Percentiles rank a stretch among this genome's conserved stretches.
These are phyloP conservation scores for Motacilla tschutschensis DNA, from an alignment of 2,113 vertebrate genomes.

Conservation along the genomic window DNA sequence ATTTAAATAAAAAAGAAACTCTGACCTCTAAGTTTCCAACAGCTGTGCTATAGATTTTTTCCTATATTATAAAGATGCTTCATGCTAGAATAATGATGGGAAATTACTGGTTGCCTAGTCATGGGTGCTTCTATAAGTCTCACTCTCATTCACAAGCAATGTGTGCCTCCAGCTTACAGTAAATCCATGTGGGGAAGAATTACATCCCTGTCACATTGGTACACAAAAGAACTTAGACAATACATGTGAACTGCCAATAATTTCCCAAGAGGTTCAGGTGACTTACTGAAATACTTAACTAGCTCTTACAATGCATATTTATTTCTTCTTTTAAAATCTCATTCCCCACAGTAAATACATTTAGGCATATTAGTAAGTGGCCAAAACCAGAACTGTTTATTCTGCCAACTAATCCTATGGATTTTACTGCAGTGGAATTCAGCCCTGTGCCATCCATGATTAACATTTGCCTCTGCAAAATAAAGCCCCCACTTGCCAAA, in stretches of 20 bases:
- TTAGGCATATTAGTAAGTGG: conserved; percentile 18
- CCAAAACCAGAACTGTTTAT: conserved; percentile 7
- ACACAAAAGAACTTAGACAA: not conserved
- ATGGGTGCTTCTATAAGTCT: not conserved
- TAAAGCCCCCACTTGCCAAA: not conserved
- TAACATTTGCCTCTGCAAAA: not conserved
- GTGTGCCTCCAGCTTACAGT: not conserved
- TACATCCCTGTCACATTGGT: not conserved
- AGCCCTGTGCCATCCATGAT: not conserved
- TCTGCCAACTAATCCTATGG: not conserved
- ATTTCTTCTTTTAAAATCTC: conserved; percentile 13
- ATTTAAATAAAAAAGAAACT: not conserved
- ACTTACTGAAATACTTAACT: conserved; percentile 16
- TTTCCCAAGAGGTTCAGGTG: not conserved
- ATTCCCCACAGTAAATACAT: conserved; percentile 17
- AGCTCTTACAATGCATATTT: not conserved
- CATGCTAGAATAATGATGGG: not conserved
- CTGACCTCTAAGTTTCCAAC: not conserved
- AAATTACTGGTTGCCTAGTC: not conserved
- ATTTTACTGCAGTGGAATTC: conserved; percentile 9
- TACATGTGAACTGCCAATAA: not conserved
- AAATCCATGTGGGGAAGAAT: not conserved
- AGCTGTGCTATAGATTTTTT: not conserved
- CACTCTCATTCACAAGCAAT: not conserved
- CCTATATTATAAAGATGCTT: not conserved